Evolutionary conservation across 2,113 vertebrate genomes (phyloP).

Genomic region (Tragelaphus scriptus): DNA sequence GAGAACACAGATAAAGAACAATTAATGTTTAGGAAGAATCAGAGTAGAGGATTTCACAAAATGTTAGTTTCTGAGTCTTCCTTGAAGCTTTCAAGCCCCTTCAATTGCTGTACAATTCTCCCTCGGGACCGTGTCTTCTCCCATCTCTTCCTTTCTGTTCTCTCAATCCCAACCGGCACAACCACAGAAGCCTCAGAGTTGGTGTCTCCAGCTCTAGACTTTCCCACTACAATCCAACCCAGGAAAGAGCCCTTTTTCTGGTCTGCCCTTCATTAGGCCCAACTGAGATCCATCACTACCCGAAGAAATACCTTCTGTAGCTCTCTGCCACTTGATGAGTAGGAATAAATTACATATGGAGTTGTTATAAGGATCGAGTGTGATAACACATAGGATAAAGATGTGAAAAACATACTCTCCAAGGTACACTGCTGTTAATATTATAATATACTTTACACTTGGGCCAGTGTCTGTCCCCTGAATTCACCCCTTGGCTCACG

Average conservation of each 20-base stretch:
- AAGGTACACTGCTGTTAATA: background rate
- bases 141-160: background rate
- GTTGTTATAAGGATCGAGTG: background rate
- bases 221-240: background rate
- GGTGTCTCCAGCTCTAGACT: background rate
- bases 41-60: background rate
- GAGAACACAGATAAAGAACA: background rate
- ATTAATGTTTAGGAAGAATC: background rate
- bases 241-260: background rate
- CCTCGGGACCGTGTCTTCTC: background rate
- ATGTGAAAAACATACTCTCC: background rate
- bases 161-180: background rate
- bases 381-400: background rate
- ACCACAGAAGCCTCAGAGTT: background rate
- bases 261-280: background rate
- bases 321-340: background rate
- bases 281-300: background rate
- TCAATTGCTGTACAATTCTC: background rate
- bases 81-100: background rate
- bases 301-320: background rate
- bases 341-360: background rate
- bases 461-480: background rate
- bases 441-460: background rate
- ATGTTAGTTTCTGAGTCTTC: background rate
- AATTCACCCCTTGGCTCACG: background rate